Percentiles rank a stretch among this genome's conserved stretches.
These are phyloP conservation scores for Micromys minutus DNA, from an alignment of 2,113 vertebrate species.

Conservation along the genomic window DNA sequence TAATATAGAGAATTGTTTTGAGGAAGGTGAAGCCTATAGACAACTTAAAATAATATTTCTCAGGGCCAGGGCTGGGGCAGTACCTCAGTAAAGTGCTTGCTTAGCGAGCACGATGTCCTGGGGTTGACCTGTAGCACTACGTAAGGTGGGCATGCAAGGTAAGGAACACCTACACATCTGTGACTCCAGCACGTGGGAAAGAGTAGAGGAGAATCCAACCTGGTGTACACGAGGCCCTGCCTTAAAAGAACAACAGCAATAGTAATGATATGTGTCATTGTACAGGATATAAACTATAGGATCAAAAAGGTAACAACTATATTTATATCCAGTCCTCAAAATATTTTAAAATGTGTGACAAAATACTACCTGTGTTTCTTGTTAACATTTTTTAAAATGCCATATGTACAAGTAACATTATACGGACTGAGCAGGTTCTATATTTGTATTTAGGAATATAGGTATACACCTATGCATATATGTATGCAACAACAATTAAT, in stretches of 20 bases:
- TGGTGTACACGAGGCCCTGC: not conserved
- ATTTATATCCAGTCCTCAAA: slow-evolving; percentile 52
- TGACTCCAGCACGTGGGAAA: not conserved
- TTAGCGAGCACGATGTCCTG: no score
- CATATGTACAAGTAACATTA: not conserved
- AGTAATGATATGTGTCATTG: not conserved
- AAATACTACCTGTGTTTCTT: slow-evolving; percentile 46
- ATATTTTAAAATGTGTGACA: slow-evolving; percentile 31
- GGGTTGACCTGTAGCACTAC: not conserved
- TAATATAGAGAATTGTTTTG: slow-evolving; percentile 4
- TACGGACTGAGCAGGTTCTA: not conserved
- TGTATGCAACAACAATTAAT: not conserved
- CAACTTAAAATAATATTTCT: slow-evolving; percentile 28
- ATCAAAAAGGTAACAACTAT: slow-evolving; percentile 47
- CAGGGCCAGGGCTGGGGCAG: not conserved
- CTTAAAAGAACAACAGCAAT: not conserved
- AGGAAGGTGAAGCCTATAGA: not conserved
- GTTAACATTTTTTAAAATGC: slow-evolving; percentile 2
- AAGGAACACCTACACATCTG: not conserved
- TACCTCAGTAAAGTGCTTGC: not conserved
- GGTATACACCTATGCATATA: not conserved
- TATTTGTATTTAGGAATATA: not conserved
- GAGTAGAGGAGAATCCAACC: not conserved
- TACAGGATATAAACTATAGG: not conserved
- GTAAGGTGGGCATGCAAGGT: not conserved